phyloP scores from a whole-genome alignment of 1,140 invertebrate species.

The Drosophila dunni region DNA sequence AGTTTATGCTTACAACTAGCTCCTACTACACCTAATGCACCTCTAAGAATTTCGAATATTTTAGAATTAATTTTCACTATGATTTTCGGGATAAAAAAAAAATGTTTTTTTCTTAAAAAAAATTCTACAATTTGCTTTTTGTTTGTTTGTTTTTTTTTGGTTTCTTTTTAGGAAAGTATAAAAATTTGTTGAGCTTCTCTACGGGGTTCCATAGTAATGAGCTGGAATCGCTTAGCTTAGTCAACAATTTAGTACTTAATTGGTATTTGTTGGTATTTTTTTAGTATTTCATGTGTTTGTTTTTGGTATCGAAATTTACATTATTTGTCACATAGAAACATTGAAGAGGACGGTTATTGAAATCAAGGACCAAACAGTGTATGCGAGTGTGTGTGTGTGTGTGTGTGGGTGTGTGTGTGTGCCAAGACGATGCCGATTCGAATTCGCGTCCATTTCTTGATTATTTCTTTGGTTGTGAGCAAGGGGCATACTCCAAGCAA shows the following conservation, averaged over 20 bases:
- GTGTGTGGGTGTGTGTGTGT: conserved; percentile 12
- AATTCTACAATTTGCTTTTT: conserved; percentile 9
- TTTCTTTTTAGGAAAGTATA: conserved; percentile 74
- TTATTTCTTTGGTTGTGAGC: conserved; percentile 48
- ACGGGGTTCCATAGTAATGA: conserved; percentile 23
- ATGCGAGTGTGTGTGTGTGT: conserved; percentile 3
- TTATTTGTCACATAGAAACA: conserved; percentile 84
- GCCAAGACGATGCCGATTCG: conserved; percentile 29
- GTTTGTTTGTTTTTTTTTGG: conserved; percentile 3
- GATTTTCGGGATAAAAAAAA: conserved; percentile 16
- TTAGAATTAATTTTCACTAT: conserved; percentile 23
- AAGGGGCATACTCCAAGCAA: conserved; percentile 54
- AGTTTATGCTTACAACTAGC: background rate
- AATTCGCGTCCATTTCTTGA: conserved; percentile 33
- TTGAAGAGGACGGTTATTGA: conserved; percentile 79
- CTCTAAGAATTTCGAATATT: conserved; percentile 41
- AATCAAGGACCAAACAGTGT: conserved; percentile 57
- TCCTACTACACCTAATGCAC: conserved; percentile 30
- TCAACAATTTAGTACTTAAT: conserved; percentile 17
- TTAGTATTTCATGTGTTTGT: background rate
- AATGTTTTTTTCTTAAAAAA: background rate
- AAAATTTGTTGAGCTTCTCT: conserved; percentile 66
- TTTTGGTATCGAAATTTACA: conserved; percentile 41
- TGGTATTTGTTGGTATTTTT: conserved; percentile 31
- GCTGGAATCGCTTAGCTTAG: conserved; percentile 42